These are phyloP conservation scores for Catharus ustulatus DNA, from an alignment of 2,797 vertebrate species.

Conservation along the genomic window DNA sequence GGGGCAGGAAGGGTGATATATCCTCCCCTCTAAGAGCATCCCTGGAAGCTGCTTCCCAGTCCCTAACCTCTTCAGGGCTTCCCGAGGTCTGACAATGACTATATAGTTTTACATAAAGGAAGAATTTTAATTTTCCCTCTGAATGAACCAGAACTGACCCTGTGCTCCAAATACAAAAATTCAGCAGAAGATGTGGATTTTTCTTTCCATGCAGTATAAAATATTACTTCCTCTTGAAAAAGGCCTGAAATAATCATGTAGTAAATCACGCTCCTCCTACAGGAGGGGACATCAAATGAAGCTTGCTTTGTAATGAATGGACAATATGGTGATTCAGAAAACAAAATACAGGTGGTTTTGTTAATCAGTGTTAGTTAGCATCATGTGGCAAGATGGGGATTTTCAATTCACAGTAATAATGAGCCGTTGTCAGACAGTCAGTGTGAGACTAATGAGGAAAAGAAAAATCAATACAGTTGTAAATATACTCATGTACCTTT, in stretches of 20 bases:
- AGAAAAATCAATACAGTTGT: constrained; percentile 15
- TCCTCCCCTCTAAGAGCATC: neutral
- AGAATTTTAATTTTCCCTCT: neutral
- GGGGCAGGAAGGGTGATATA: neutral
- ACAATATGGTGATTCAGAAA: neutral
- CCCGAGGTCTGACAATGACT: neutral
- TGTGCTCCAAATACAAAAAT: neutral
- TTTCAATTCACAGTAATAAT: constrained; percentile 6
- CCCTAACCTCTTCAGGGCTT: neutral
- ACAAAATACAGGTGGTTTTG: neutral
- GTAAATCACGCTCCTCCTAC: neutral
- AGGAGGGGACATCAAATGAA: neutral
- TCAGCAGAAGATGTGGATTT: neutral
- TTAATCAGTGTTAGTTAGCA: neutral
- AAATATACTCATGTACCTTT: neutral
- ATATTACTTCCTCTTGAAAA: neutral
- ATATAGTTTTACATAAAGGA: neutral
- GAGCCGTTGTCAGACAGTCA: neutral
- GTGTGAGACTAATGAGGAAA: neutral
- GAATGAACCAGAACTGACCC: neutral
- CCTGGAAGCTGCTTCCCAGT: neutral
- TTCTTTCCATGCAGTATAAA: neutral
- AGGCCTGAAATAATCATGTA: neutral
- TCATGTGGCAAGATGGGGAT: neutral
- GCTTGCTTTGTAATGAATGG: neutral